These are phyloP conservation scores for Abscondita cerata DNA, from an alignment of 2,888 invertebrate species.

Conservation along the genomic window DNA sequence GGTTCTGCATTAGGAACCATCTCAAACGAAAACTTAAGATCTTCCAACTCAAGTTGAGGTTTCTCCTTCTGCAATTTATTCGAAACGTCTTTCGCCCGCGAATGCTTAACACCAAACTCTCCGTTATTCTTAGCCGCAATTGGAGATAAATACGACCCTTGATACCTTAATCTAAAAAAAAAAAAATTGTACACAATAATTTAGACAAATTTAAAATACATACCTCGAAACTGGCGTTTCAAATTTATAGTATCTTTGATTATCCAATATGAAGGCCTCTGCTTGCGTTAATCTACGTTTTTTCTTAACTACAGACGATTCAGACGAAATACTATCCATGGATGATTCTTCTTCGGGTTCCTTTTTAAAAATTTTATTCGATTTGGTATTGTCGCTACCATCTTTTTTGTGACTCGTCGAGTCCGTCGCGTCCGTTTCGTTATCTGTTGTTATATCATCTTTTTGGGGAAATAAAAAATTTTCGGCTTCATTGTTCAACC, in stretches of 20 bases:
- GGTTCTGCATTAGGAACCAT: conserved; percentile 74
- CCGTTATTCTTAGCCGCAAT: conserved; percentile 48
- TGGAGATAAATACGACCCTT: conserved; percentile 53
- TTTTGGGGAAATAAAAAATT: conserved; percentile 84
- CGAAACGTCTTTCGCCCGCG: conserved; percentile 37
- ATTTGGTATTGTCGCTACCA: conserved; percentile 13
- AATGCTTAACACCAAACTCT: conserved; percentile 35
- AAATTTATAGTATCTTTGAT: conserved; percentile 65
- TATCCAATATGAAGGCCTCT: conserved; percentile 65
- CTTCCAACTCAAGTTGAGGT: conserved; percentile 62
- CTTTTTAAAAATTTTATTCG: conserved; percentile 10
- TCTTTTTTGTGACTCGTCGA: conserved; percentile 15
- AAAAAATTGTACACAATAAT: background rate
- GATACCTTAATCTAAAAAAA: conserved; percentile 53
- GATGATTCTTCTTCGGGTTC: conserved; percentile 41
- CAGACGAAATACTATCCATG: conserved; percentile 50
- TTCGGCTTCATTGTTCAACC: conserved; percentile 84
- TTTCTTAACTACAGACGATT: conserved; percentile 46
- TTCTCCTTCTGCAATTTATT: conserved; percentile 40
- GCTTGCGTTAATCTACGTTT: conserved; percentile 62
- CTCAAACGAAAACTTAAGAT: conserved; percentile 78
- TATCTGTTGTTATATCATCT: conserved; percentile 65
- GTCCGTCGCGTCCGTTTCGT: conserved; percentile 62
- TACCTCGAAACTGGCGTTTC: conserved; percentile 61
- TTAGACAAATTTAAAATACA: conserved; percentile 30